Evolutionary conservation across 2,888 invertebrate genomes (phyloP), one percentile per base, ranked within the genome.

Genomic region (Chrysolina haemoptera): DNA sequence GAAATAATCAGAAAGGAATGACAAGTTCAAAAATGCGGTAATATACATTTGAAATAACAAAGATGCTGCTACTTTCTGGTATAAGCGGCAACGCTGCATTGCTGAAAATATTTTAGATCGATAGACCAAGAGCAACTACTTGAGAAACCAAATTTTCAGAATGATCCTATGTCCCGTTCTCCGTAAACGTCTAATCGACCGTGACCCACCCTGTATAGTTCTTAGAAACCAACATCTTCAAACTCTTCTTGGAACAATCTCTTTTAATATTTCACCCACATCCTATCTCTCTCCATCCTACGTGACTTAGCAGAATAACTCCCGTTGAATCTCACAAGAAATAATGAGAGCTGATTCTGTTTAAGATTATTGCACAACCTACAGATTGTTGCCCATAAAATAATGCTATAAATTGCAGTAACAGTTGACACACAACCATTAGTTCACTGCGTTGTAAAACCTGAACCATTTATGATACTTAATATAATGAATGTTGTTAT

Each of bases 341-440:
- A 53, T 48, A 53, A 53, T 18, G 50, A 59, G 67, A 40, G 6
- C 35, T 16, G 66, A 50, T 8, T 53, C 66, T 22, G 50, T 59
- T 55, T 59, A 14, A 50, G 20, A 27, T 53, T 67, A 67, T 53
- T 53, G 53, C 53, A 50, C 67, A 67, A 67, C 53, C 53, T 53
- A 27, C 48, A 53, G 53, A 35, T 22, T n/a, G 66, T 66, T 22
- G 35, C 65, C 65, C 35, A 48, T 18, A 63, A 46, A 46, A 65
- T 65, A 20, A 50, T 53, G 27, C 48, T 16, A 18, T 66, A 66
- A 66, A 66, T 66, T 66, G 50, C 66, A 22, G 35, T 50, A 27
- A 35, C 12, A 66, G 66, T 16, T 66, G 66, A 48, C 48, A 66
- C 9, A 35, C 41, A 16, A 16, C 9, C 64, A 18, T 16, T 43